phyloP scores from a whole-genome alignment of 2,888 invertebrate species.

The Cephus pygmeus region DNA sequence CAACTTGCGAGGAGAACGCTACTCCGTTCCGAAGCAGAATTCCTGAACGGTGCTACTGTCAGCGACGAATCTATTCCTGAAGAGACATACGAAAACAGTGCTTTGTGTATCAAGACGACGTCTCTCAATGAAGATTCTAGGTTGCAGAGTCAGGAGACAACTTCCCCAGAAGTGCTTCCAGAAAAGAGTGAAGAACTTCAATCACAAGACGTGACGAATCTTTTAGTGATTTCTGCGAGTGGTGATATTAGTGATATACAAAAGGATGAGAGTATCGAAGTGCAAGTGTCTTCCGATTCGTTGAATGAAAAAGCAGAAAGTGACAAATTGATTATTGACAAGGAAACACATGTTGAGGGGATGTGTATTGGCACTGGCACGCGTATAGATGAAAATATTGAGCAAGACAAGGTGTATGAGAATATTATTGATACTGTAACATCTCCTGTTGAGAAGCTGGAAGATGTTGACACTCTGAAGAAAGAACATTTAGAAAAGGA shows the following conservation, averaged over 20 bases:
- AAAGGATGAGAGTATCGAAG: neutral
- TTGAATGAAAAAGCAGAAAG: neutral
- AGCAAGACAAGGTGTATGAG: neutral
- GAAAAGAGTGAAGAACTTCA: slow-evolving; percentile 5
- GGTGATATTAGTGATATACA: slow-evolving; percentile 8
- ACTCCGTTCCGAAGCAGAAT: neutral
- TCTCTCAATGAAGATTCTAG: neutral
- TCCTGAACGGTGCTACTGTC: neutral
- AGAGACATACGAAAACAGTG: neutral
- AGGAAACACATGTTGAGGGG: neutral
- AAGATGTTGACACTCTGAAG: slow-evolving; percentile 5
- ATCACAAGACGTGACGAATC: slow-evolving; percentile 1
- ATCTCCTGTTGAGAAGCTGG: slow-evolving; percentile 10
- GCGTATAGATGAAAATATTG: neutral
- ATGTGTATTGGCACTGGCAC: neutral
- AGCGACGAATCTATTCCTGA: neutral
- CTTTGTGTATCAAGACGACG: neutral
- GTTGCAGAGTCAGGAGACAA: neutral
- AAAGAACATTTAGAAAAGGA: neutral
- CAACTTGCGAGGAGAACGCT: neutral
- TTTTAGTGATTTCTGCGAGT: neutral
- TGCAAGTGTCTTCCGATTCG: neutral
- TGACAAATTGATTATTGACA: neutral
- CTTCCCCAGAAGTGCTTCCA: neutral
- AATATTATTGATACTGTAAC: neutral